A percentile compares a stretch with the other conserved stretches of the same genome.
Conservation (phyloP, 2,797 vertebrate genomes). For the Ptychadena robeensis region DNA sequence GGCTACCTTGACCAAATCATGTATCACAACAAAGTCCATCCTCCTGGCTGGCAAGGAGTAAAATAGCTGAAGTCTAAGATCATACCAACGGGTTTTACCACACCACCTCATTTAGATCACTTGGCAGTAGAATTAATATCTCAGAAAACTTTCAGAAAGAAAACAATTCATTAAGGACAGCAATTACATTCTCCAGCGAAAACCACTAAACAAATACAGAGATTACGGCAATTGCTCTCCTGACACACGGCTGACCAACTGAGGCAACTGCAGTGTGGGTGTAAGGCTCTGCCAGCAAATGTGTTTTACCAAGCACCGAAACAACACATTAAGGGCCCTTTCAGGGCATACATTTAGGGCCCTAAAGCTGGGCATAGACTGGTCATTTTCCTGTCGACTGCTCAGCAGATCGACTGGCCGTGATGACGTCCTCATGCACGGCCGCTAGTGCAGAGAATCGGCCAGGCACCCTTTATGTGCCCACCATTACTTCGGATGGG, state of each 20-base stretch:
- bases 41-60: neutral
- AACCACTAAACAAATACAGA: constrained; percentile 1
- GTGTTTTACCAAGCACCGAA: neutral
- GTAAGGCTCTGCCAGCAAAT: neutral
- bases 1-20: neutral
- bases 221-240: neutral
- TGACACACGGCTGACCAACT: neutral
- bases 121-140: constrained; percentile 25
- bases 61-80: neutral
- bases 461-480: no score
- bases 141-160: neutral
- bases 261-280: neutral
- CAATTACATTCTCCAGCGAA: constrained; percentile 2
- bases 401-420: no score
- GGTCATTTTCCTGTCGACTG: no score
- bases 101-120: neutral
- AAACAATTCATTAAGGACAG: neutral
- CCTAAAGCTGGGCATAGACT: no score
- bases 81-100: neutral
- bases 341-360: no score
- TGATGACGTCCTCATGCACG: no score
- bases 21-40: neutral
- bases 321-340: neutral
- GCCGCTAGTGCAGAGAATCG: no score
- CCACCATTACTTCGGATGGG: no score